A percentile compares a stretch with the other conserved stretches of the same genome.
phyloP scores from a whole-genome alignment of 2,888 invertebrate genomes.

The Pollenia griseotomentosa region DNA sequence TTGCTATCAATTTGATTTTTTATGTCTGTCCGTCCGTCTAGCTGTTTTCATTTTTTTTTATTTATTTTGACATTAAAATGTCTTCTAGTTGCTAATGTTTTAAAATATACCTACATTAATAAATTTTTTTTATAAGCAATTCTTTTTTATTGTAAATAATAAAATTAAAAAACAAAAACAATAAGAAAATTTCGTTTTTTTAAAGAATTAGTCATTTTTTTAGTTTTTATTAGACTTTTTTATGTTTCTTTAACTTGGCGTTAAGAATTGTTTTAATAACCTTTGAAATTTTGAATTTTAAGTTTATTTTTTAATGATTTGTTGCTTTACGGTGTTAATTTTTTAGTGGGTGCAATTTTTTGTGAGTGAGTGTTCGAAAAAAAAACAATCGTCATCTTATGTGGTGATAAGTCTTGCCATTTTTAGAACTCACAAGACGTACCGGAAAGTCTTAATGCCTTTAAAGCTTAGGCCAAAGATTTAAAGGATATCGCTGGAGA shows the following conservation, averaged over 20 bases:
- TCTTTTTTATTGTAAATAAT: neutral
- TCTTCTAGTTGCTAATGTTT: constrained; percentile 29
- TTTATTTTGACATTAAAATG: constrained; percentile 71
- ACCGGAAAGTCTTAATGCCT: no score
- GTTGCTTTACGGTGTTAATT: neutral
- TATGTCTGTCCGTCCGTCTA: constrained; percentile 8
- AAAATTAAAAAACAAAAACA: neutral
- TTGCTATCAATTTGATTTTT: constrained; percentile 42
- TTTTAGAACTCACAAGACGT: no score
- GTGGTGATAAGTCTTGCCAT: no score
- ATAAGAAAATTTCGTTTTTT: constrained; percentile 9
- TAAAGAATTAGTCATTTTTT: constrained; percentile 49
- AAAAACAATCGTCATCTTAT: no score
- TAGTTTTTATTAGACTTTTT: neutral
- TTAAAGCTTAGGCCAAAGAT: no score
- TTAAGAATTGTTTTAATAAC: constrained; percentile 38
- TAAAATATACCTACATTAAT: constrained; percentile 70
- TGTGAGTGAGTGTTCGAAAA: constrained; percentile 7
- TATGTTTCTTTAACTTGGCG: constrained; percentile 14
- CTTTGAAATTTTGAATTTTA: constrained; percentile 35
- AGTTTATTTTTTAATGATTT: neutral
- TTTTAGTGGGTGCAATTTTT: constrained; percentile 55
- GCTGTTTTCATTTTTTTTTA: constrained; percentile 48
- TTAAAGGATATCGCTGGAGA: no score
- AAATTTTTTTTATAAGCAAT: constrained; percentile 66